Base-by-base conservation (phyloP, 1,140 invertebrate species). In the Drosophila nikananu region DNA sequence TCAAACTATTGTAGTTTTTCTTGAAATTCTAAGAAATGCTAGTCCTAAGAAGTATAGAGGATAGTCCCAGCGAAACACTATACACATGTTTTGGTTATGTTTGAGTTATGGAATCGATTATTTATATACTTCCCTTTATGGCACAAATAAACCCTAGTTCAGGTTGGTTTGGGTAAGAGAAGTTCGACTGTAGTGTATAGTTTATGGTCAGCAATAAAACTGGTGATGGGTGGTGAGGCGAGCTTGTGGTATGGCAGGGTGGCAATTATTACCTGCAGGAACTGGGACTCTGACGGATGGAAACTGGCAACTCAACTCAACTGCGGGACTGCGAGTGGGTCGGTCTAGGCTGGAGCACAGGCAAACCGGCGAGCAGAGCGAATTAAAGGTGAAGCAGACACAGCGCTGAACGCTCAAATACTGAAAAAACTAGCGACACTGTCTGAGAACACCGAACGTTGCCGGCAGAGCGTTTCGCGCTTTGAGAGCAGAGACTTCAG, bases 321-420 rank as follows among this genome's bases (percentile, higher is more conserved):
- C 49, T 1, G 49, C 12, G 49, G 12, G 10, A 52, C 49, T 27
- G 8, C 15, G 48, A 49, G 23, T 44, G 42, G 19, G 48, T 23
- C 15, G 52, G 39, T 61, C 23, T 44, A 35, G n/a, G 23, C 57
- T 44, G 30, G 27, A 35, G 19, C 64, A 59, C 39, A 19, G 52
- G 52, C 52, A 25, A 51, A 41, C 32, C 30, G 39, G 61, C 19
- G 52, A 49, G 41, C 51, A 70, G 61, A 66, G 51, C 57, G 64
- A 64, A 46, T 68, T 61, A 42, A 70, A 55, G 27, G 39, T 75
- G 68, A 61, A 78, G 73, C 65, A 54, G 74, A 59, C 84, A 75
- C 84, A 77, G 77, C 74, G 81, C 77, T 71, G 61, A 81, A 74
- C 78, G 73, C 59, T 79, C 30, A 76, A 81, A 89, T 73, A 87